Base-by-base conservation (phyloP, 2,888 invertebrate genomes). In the Plebejus argus region DNA sequence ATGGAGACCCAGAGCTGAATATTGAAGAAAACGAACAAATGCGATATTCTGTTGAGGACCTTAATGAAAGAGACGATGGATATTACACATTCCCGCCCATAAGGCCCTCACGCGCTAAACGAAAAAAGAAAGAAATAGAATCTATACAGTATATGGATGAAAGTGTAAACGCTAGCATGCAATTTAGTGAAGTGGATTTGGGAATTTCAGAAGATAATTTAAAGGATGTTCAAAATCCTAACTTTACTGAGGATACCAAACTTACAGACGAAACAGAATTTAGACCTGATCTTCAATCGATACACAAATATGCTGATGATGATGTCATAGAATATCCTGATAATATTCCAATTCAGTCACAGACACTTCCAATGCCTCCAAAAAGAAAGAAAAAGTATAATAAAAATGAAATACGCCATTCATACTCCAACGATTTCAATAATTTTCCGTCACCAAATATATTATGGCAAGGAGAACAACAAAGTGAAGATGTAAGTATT, bases 81-180 rank as follows among this genome's bases (percentile, higher is more conserved):
- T 94, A 94, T 84, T 94, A 94, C 82, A 94, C 94, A 85, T 94
- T 94, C 86, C 93, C 93, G 74, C 95, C 95, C 8, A 92, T 95
- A 18, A 89, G 95, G 81, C 95, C 95, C 28, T 95, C 94, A 77
- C 89, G 95, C 81, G 93, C 93, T 58, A 95, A 95, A 82, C 93
- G 94, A 83, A 92, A 92, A 90, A 94, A 94, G 84, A 92, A 90
- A 79, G 89, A 88, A 71, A 81, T 85, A 4, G 91, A 93, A 80
- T 82, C 86, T 1, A 89, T 93, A 61, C 86, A 90, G 77, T 94
- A 91, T 80, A 93, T 93, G 53, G 94, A 94, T 75, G 93, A 93
- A 10, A 91, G 89, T 83, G 85, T 89, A n/a, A 88, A 89, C 80
- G 88, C 87, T 35, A 93, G 91, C 80, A 87, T 91, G 84, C 92